Conservation (phyloP, 2,888 invertebrate genomes). For the Cosmorhoe ocellata region DNA sequence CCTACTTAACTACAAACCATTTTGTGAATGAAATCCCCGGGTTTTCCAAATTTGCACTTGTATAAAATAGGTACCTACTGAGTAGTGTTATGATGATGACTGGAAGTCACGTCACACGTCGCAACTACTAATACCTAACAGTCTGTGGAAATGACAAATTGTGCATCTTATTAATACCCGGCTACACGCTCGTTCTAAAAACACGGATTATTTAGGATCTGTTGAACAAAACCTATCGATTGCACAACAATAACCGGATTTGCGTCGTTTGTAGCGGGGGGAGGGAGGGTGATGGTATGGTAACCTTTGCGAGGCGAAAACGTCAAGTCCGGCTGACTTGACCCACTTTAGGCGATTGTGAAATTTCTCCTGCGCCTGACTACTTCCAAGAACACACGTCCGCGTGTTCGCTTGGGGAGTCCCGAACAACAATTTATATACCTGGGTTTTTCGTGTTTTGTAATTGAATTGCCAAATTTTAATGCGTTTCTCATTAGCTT, state of each 20-base stretch:
- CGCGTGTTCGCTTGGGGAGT: conserved; percentile 60
- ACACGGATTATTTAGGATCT: conserved; percentile 57
- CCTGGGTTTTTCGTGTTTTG: background rate
- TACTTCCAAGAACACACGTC: conserved; percentile 67
- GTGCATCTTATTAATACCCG: background rate
- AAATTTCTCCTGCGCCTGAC: conserved; percentile 75
- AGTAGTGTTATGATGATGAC: background rate
- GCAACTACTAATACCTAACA: background rate
- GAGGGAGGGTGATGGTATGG: conserved; percentile 61
- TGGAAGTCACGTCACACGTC: background rate
- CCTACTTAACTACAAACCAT: no score
- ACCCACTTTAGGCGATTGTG: conserved; percentile 75
- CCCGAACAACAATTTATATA: conserved; percentile 42
- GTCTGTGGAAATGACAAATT: background rate
- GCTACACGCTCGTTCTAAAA: conserved; percentile 46
- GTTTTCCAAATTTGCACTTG: conserved; percentile 1
- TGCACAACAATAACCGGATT: conserved; percentile 76
- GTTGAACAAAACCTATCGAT: conserved; percentile 69
- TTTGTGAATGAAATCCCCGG: no score
- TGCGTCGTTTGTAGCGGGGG: conserved; percentile 44
- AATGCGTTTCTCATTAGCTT: background rate
- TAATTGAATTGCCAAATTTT: background rate
- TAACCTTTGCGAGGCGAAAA: conserved; percentile 79
- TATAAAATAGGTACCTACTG: background rate
- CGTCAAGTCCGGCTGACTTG: conserved; percentile 79